Percentiles rank a stretch among this genome's conserved stretches.
Evolutionary conservation across 2,113 vertebrate species (phyloP).

Genomic region (Fulica atra): DNA sequence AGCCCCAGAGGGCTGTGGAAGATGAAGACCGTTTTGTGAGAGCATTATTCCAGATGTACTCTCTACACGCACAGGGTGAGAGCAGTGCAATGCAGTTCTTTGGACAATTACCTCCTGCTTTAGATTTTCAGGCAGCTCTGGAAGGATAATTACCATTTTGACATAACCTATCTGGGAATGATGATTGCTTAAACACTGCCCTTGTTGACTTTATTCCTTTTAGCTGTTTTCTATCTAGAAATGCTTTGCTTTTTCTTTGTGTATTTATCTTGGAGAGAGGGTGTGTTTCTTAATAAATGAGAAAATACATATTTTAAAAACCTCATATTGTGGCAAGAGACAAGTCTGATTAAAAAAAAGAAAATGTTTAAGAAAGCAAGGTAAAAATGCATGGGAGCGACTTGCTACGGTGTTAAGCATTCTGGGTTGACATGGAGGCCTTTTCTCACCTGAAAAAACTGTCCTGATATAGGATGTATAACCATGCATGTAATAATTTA

Average conservation of each 20-base stretch:
- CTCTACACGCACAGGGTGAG: not conserved
- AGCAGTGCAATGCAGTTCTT: not conserved
- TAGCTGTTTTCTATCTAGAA: not conserved
- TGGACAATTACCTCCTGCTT: not conserved
- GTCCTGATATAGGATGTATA: not conserved
- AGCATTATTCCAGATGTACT: not conserved
- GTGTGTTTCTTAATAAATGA: not conserved
- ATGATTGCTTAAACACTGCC: not conserved
- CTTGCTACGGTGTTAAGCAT: not conserved
- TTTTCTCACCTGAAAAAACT: not conserved
- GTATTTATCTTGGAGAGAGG: not conserved
- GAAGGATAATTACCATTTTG: conserved; percentile 28
- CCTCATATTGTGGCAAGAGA: not conserved
- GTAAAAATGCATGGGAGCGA: not conserved
- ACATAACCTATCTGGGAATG: not conserved
- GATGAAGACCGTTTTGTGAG: not conserved
- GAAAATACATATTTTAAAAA: not conserved
- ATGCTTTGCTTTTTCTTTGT: not conserved
- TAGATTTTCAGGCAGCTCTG: conserved; percentile 10
- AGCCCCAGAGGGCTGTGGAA: not conserved
- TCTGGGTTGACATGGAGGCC: not conserved
- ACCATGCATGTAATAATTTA: not conserved
- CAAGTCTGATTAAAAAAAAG: not conserved
- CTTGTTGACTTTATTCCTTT: conserved; percentile 2
- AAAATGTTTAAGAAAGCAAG: not conserved